phyloP scores from a whole-genome alignment of 1,140 invertebrate species.

The Panagrolaimus sp. region DNA sequence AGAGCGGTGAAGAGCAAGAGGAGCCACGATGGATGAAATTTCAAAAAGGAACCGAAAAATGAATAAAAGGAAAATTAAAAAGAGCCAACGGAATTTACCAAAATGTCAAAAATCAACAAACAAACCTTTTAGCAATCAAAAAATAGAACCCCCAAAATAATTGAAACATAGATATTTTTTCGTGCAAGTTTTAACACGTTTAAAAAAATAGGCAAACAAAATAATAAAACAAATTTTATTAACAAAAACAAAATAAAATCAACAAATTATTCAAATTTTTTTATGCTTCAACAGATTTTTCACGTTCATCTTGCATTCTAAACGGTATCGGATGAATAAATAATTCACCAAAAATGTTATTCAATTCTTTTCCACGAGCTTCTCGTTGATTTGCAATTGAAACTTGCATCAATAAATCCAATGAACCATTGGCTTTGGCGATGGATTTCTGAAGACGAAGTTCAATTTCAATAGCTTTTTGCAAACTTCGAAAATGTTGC shows the following conservation, averaged over 20 bases:
- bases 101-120: too few relatives aligned
- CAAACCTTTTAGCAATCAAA: too few relatives aligned
- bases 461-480: slow-evolving; percentile 2
- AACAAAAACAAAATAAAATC: background rate
- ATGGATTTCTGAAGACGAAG: slow-evolving; percentile 14
- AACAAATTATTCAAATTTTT: slow-evolving; percentile 18
- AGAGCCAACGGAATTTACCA: too few relatives aligned
- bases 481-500: slow-evolving; percentile 1
- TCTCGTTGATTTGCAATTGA: background rate
- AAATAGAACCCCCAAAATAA: too few relatives aligned
- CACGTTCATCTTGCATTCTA: background rate
- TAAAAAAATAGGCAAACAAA: too few relatives aligned
- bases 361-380: slow-evolving; percentile 2
- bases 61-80: too few relatives aligned
- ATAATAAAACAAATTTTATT: too few relatives aligned
- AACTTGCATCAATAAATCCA: slow-evolving; percentile 12
- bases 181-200: too few relatives aligned
- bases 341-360: slow-evolving; percentile 10
- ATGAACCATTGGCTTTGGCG: slow-evolving; percentile 1
- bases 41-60: too few relatives aligned
- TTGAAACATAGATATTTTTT: too few relatives aligned
- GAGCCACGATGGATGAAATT: too few relatives aligned
- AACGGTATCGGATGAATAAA: background rate
- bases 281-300: background rate
- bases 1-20: too few relatives aligned